Conservation (phyloP, 2,888 invertebrate genomes). For the Apomyelois bistriatella region DNA sequence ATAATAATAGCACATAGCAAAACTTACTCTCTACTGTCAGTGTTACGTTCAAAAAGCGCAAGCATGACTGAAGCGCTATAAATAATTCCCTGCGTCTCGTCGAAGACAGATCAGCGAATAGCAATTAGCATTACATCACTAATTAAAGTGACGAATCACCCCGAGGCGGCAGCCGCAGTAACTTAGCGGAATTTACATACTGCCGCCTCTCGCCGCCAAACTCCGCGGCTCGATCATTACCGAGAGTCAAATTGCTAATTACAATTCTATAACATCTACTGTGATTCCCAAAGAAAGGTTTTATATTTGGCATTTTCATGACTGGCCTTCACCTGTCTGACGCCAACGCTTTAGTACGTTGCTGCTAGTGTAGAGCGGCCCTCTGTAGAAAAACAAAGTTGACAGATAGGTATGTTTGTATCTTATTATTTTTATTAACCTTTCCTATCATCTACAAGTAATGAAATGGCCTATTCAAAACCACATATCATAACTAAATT, state of each 20-base stretch:
- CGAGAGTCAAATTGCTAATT: background rate
- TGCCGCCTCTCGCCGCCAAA: conserved; percentile 10
- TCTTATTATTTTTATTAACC: too few species aligned
- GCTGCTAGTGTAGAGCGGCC: too few species aligned
- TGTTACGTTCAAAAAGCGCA: background rate
- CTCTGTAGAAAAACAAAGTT: too few species aligned
- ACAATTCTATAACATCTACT: too few species aligned
- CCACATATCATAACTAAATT: background rate
- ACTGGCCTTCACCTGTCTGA: too few species aligned
- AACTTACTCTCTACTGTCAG: background rate
- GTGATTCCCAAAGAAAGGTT: too few species aligned
- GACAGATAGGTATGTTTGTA: too few species aligned
- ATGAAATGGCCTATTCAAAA: too few species aligned
- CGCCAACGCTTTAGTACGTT: too few species aligned
- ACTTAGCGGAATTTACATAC: conserved; percentile 30
- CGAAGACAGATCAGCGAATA: conserved; percentile 21
- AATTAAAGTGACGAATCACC: conserved; percentile 25
- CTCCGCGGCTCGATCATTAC: conserved; percentile 14
- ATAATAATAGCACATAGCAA: background rate
- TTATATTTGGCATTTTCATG: too few species aligned
- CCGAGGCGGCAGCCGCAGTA: conserved; percentile 20
- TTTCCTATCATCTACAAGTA: too few species aligned
- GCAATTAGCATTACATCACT: conserved; percentile 32
- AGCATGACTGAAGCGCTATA: conserved; percentile 1
- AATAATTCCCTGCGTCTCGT: conserved; percentile 24